Conservation (phyloP, 2,113 vertebrate species). For the Rafetus swinhoei region DNA sequence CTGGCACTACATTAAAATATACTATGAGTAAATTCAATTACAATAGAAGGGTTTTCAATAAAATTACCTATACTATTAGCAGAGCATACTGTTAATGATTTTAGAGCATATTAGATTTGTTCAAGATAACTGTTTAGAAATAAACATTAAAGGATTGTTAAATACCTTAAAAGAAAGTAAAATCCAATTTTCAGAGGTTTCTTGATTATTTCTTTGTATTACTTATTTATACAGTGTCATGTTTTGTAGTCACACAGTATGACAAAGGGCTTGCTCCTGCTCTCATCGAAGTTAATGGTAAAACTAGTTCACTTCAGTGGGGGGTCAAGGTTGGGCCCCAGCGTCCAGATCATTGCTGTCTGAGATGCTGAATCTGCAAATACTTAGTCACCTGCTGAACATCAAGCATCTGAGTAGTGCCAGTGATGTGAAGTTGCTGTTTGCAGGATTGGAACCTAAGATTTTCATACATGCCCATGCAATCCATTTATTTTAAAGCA, state of each 20-base stretch:
- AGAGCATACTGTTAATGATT: not conserved
- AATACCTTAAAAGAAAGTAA: not conserved
- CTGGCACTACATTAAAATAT: not conserved
- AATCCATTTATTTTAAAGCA: not conserved
- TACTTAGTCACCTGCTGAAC: not conserved
- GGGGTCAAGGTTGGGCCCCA: not conserved
- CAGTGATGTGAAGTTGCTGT: not conserved
- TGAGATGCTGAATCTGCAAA: not conserved
- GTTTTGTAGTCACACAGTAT: not conserved
- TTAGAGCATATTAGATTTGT: not conserved
- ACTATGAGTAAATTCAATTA: not conserved
- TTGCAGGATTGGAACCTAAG: not conserved
- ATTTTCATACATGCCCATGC: not conserved
- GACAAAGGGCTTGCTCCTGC: not conserved
- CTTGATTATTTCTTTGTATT: not conserved
- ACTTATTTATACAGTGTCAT: not conserved
- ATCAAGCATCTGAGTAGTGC: fast-evolving
- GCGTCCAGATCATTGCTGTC: not conserved
- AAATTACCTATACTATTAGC: not conserved
- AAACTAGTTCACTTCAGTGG: not conserved
- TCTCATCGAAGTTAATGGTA: not conserved
- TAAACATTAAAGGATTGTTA: not conserved
- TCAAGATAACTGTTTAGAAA: not conserved
- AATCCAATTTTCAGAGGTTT: not conserved
- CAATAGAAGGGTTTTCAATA: not conserved